Evolutionary conservation across 2,888 invertebrate species (phyloP), one percentile per base, ranked within the genome.

Genomic region (Drosophila stalkeri): DNA sequence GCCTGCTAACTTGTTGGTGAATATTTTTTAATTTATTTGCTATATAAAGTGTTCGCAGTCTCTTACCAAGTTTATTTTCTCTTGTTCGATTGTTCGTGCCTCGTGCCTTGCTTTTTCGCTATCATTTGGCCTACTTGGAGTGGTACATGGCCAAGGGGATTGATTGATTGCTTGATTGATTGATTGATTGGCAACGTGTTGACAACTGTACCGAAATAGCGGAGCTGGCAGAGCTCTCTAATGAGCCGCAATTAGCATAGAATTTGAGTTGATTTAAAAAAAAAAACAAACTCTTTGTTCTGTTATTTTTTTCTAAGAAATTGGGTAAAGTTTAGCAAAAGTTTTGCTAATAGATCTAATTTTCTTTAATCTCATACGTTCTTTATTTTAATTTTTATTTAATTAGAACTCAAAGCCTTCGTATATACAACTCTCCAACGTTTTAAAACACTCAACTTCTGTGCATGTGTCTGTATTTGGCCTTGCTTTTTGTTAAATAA

Each of bases 71-170:
- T 46, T 35, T 27, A 3, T 41, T 64, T 47, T 47, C 23, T 47
- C 39, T 47, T 37, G 37, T 31, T 63, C 27, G 57, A 46, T 39
- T 47, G 57, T 6, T 44, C n/a, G 27, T 27, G 27, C 27, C 43
- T 43, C n/a, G 35, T 56, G 52, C n/a, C 54, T 23, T 11, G 12
- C 12, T 49, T 41, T 62, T 62, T 64, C 18, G 49, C 47, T 49
- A 62, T 64, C 64, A 27, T 39, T n/a, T 62, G 62, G 44, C 65
- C 62, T 11, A 65, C 23, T 62, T 65, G 9, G 62, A 8, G 46
- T 16, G n/a, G 4, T 18, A 51, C 49, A 62, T 51, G 23, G 44
- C 37, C 37, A 44, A 49, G 9, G 20, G 12, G n/a, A 43, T 23
- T 33, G 49, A 35, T 20, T 16, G 61, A 43, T 64, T 64, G 35